Base-by-base conservation (phyloP, 2,797 vertebrate genomes). In the Ctenopoma multispine region DNA sequence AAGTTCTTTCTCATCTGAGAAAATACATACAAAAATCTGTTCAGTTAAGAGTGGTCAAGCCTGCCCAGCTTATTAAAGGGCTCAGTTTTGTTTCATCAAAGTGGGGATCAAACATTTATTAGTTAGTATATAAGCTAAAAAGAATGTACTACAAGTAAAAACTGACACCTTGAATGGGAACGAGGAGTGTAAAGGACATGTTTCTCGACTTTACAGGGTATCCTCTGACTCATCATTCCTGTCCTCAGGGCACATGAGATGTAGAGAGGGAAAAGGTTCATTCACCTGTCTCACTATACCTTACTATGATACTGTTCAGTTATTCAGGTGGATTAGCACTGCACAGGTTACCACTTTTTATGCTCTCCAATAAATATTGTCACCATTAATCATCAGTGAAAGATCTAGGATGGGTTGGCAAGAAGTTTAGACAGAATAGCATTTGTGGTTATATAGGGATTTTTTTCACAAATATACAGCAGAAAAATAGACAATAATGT, bases 171-270 rank as follows among this genome's bases (percentile, higher is more conserved):
- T 69, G 58, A 69, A 61, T 29, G 20, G 21, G 20, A 36, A 38
- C 7, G 29, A 63, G 60, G 49, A 47, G 60, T 50, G 51, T 69
- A 48, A 60, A 74, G 56, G 71, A 63, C 51, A 31, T 40, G 49
- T 41, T 21, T 48, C 51, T 31, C 20, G 50, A 50, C 44, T 44
- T 1, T 17, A 18, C 27, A 44, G 59, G 75, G 66, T 65, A 81
- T 83, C 74, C 67, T 62, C 65, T 88, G 81, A 91, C 86, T 90
- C 86, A 90, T 84, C 81, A 64, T 80, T 76, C 70, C 59, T 80
- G 77, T 77, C 89, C 86, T 75, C 51, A 4, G 82, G 87, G 79
- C 80, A 54, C 23, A 54, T 24, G 5, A 83, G 85, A 85, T 89
- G 89, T 90, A 18, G 14, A 41, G 63, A 71, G 87, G 81, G 70